A percentile compares a stretch with the other conserved stretches of the same genome.
These are phyloP conservation scores for Pheosia tremula DNA, from an alignment of 2,888 invertebrate species.

Conservation along the genomic window DNA sequence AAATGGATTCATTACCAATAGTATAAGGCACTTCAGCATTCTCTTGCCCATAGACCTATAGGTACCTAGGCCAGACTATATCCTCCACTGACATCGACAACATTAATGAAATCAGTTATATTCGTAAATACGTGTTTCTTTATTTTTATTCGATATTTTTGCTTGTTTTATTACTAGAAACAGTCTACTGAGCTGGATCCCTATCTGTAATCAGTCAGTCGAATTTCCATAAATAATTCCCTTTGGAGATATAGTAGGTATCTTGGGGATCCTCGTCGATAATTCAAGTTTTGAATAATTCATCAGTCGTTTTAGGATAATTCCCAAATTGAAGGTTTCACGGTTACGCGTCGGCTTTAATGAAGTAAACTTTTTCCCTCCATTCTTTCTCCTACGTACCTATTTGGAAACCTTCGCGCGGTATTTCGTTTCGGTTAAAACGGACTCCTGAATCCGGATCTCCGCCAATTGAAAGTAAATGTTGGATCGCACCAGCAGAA, in stretches of 20 bases:
- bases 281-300: conserved; percentile 75
- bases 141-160: too few species aligned
- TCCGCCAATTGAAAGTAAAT: conserved; percentile 36
- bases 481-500: conserved; percentile 21
- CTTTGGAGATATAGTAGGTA: conserved; percentile 57
- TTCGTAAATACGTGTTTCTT: too few species aligned
- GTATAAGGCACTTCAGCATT: too few species aligned
- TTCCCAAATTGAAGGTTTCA: conserved; percentile 73
- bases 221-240: conserved; percentile 69
- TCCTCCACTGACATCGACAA: too few species aligned
- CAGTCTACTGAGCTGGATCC: background rate
- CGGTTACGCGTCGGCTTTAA: conserved; percentile 61
- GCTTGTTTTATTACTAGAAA: background rate
- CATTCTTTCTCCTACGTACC: conserved; percentile 28
- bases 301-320: conserved; percentile 72
- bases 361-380: conserved; percentile 58
- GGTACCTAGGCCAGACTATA: too few species aligned
- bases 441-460: conserved; percentile 31
- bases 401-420: conserved; percentile 26
- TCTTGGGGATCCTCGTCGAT: conserved; percentile 66
- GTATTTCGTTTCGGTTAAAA: conserved; percentile 29
- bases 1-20: too few species aligned
- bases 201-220: conserved; percentile 46
- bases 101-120: too few species aligned
- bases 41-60: too few species aligned